Percentiles rank a stretch among this genome's conserved stretches.
These are phyloP conservation scores for Zaprionus inermis DNA, from an alignment of 1,140 invertebrate species.

Conservation along the genomic window DNA sequence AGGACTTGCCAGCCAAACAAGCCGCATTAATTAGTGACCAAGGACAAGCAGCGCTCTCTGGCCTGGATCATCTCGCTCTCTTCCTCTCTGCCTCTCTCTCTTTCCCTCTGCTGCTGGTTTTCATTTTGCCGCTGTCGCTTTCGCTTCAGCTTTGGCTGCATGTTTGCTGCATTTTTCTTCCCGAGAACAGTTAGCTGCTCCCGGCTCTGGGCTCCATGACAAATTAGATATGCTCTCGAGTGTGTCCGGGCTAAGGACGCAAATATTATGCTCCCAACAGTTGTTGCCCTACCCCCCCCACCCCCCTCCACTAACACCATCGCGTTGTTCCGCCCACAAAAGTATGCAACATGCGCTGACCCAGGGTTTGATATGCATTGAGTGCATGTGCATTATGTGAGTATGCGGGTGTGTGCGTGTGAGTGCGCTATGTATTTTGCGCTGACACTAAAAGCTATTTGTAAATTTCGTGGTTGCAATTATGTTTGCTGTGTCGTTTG, in stretches of 20 bases:
- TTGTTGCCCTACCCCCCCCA: not conserved
- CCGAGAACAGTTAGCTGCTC: not conserved
- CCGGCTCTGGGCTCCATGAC: constrained; percentile 55
- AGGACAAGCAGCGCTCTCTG: constrained; percentile 49
- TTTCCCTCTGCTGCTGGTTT: not conserved
- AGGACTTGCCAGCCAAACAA: constrained; percentile 63
- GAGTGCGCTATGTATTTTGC: constrained; percentile 62
- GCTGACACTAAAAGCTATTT: constrained; percentile 81
- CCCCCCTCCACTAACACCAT: constrained; percentile 59
- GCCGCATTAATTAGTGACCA: constrained; percentile 78
- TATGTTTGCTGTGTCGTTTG: constrained; percentile 76
- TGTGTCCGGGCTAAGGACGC: constrained; percentile 58
- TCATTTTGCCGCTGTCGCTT: not conserved
- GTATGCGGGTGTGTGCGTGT: constrained; percentile 2
- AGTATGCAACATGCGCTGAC: constrained; percentile 53
- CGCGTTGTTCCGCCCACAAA: constrained; percentile 52
- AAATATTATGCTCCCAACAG: constrained; percentile 58
- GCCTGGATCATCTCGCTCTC: not conserved
- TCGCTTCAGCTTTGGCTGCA: constrained; percentile 2
- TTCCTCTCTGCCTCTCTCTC: not conserved
- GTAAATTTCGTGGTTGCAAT: constrained; percentile 81
- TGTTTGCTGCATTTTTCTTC: constrained; percentile 51
- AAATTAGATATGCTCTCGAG: constrained; percentile 72
- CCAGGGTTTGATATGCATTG: constrained; percentile 69
- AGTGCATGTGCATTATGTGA: constrained; percentile 64